A percentile compares a stretch with the other conserved stretches of the same genome.
These are phyloP conservation scores for Diaphora mendica DNA, from an alignment of 2,888 invertebrate genomes.

Conservation along the genomic window DNA sequence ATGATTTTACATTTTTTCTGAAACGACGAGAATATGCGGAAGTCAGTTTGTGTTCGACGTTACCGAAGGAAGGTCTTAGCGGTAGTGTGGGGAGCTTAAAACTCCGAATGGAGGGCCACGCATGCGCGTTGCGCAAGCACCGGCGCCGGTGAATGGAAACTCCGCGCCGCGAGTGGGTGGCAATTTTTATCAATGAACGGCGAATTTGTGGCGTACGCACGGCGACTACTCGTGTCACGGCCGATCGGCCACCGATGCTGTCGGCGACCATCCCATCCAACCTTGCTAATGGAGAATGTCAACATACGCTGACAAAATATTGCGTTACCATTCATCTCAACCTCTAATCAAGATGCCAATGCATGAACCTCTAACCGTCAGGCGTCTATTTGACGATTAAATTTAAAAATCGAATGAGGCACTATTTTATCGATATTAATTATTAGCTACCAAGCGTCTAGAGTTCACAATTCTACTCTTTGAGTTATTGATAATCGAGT, in stretches of 20 bases:
- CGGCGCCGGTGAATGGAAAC: constrained; percentile 83
- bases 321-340: constrained; percentile 35
- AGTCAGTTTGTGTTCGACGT: constrained; percentile 52
- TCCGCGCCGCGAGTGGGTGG: constrained; percentile 74
- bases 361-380: constrained; percentile 19
- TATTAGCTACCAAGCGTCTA: neutral
- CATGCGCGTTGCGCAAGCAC: constrained; percentile 77
- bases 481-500: neutral
- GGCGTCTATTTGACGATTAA: constrained; percentile 4
- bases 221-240: constrained; percentile 78
- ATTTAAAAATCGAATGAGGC: neutral
- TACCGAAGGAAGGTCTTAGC: constrained; percentile 67
- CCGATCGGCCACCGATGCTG: constrained; percentile 58
- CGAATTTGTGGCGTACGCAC: constrained; percentile 82
- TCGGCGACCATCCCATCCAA: constrained; percentile 55
- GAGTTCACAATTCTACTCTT: neutral
- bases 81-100: constrained; percentile 42
- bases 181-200: constrained; percentile 85
- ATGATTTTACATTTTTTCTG: neutral
- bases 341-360: constrained; percentile 31
- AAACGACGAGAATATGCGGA: constrained; percentile 57
- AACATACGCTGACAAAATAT: constrained; percentile 62
- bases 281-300: constrained; percentile 78
- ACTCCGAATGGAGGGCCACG: constrained; percentile 56
- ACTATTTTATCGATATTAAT: neutral